Percentiles rank a stretch among this genome's conserved stretches.
These are phyloP conservation scores for Drosophila sulfurigaster DNA, from an alignment of 1,140 invertebrate species.

Conservation along the genomic window DNA sequence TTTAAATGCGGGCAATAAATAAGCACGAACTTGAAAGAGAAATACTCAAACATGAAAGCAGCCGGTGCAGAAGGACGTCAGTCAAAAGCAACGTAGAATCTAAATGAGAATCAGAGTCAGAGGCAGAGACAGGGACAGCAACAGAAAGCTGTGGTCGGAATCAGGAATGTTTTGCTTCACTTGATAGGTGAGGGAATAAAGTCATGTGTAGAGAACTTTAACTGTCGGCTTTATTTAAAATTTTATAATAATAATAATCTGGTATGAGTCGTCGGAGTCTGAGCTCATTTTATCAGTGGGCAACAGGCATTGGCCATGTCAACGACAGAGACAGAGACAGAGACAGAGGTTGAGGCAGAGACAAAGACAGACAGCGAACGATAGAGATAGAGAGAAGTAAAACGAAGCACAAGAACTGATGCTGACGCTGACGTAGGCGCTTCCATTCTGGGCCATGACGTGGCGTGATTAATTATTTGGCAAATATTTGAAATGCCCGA, in stretches of 20 bases:
- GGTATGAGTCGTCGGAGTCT: constrained; percentile 22
- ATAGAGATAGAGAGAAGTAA: too few relatives aligned
- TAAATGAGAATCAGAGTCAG: not conserved
- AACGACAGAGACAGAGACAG: not conserved
- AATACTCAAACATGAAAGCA: not conserved
- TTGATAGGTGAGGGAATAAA: not conserved
- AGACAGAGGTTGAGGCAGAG: not conserved
- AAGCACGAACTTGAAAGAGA: not conserved
- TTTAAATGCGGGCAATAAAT: constrained; percentile 14
- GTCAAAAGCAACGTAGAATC: constrained; percentile 19
- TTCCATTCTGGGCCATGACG: constrained; percentile 34
- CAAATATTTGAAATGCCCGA: constrained; percentile 69
- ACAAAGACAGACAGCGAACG: too few relatives aligned
- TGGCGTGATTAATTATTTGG: constrained; percentile 80
- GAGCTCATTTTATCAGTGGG: constrained; percentile 47
- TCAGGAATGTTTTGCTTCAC: not conserved
- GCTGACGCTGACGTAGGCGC: constrained; percentile 50
- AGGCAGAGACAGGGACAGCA: not conserved
- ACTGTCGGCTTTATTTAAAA: constrained; percentile 72
- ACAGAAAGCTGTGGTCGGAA: too few relatives aligned
- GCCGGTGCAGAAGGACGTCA: not conserved
- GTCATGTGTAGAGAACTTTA: constrained; percentile 53
- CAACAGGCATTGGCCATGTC: constrained; percentile 28
- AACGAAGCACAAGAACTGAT: not conserved
- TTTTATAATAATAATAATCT: constrained; percentile 65